Evolutionary conservation across 2,888 invertebrate genomes (phyloP), one percentile per base, ranked within the genome.

Genomic region (Neoascia interrupta): DNA sequence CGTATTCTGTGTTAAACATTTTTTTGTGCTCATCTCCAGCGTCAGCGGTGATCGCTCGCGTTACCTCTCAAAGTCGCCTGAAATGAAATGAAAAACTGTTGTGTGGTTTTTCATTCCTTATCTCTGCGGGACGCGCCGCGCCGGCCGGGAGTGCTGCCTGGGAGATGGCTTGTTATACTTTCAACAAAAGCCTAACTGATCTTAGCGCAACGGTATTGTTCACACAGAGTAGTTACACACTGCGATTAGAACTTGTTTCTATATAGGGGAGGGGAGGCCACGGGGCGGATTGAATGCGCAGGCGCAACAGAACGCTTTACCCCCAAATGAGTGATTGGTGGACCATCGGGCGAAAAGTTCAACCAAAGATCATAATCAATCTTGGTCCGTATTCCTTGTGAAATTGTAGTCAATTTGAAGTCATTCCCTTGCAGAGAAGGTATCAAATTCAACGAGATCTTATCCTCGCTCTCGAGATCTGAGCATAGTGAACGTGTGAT

Each of bases 1-100:
- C 87, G 88, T 88, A 87, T 87, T 87, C 87, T 88, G 86, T 87
- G 87, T 87, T 88, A 87, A 87, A 87, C 87, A 85, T 85, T 86
- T 87, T 87, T 84, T 85, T 85, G 82, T 36, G 36, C 79, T 73
- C 79, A 51, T 23, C 15, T 66, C 11, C 28, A 13, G 18, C 26
- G 21, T 28, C 26, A 13, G 11, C n/a, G 41, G 39, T 5, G 5
- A 8, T 26, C 5, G 26, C 26, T 26, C 26, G 26, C 5, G 26
- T 5, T 26, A 4, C 8, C 53, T 68, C 28, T 36, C 51, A 60
- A 43, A 60, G 51, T 41, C 41, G 58, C n/a, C n/a, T n/a, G n/a
- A 61, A 74, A 63, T 75, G 61, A 75, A 75, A 75, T 69, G 61
- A 75, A 74, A 68, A 54, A 58, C 66, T 58, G 21, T 15, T 28